These are phyloP conservation scores for Amazona vittata DNA, from an alignment of 2,113 vertebrate genomes.

Conservation along the genomic window DNA sequence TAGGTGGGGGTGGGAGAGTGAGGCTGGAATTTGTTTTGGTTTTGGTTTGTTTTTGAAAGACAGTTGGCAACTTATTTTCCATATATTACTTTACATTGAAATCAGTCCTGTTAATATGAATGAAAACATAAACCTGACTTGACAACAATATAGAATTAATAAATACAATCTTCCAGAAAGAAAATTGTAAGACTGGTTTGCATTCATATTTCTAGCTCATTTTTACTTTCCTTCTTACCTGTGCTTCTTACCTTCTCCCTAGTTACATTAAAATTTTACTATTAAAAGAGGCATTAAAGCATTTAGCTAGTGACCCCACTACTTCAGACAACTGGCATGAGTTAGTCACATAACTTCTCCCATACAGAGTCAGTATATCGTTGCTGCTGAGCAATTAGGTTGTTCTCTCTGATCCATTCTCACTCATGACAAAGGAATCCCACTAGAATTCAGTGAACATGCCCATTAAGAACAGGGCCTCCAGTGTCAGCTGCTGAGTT, in stretches of 20 bases:
- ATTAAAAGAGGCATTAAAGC: neutral
- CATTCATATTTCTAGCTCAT: neutral
- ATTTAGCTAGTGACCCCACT: neutral
- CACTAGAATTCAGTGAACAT: slow-evolving; percentile 4
- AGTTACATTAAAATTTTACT: neutral
- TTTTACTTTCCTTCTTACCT: neutral
- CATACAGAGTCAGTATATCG: neutral
- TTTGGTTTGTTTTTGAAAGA: neutral
- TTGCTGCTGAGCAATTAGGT: slow-evolving; percentile 24
- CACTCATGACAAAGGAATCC: slow-evolving; percentile 15
- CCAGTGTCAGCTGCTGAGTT: neutral
- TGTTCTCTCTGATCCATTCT: slow-evolving; percentile 13
- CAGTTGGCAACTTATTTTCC: neutral
- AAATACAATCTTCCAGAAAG: neutral
- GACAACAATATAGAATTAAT: neutral
- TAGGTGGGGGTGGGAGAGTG: neutral
- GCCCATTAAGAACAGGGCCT: neutral
- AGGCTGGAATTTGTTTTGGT: neutral
- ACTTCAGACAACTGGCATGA: neutral
- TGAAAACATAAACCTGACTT: neutral
- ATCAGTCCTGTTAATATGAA: neutral
- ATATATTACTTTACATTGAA: neutral
- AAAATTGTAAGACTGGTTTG: neutral
- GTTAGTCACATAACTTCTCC: neutral
- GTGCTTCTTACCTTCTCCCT: neutral